Conservation (phyloP, 2,888 invertebrate species). For the Conchocele bisecta region DNA sequence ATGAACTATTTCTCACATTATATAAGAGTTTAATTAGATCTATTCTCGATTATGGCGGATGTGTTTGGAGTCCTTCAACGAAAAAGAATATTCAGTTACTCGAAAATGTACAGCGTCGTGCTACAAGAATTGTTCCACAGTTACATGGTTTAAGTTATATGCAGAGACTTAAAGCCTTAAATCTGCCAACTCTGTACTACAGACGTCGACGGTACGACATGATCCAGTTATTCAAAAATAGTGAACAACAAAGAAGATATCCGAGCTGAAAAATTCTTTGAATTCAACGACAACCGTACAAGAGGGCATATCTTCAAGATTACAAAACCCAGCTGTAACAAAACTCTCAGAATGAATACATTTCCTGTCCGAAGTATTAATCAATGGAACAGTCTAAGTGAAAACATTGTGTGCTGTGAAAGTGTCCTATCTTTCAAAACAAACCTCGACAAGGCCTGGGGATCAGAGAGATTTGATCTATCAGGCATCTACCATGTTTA, state of each 20-base stretch:
- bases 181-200: constrained; percentile 22
- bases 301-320: constrained; percentile 15
- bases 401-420: constrained; percentile 1
- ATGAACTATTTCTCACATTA: neutral
- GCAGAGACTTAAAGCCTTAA: constrained; percentile 17
- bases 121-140: constrained; percentile 21
- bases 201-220: constrained; percentile 21
- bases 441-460: too few relatives aligned
- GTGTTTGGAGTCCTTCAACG: constrained; percentile 7
- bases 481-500: too few relatives aligned
- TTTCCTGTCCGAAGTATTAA: constrained; percentile 3
- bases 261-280: neutral
- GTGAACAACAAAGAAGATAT: neutral
- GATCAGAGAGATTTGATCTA: constrained; percentile 3
- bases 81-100: constrained; percentile 19
- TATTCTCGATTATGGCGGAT: constrained; percentile 4
- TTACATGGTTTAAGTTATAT: constrained; percentile 2
- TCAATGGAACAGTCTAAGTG: constrained; percentile 4
- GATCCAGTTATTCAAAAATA: constrained; percentile 21
- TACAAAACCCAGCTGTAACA: neutral
- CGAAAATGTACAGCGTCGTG: constrained; percentile 10
- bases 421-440: neutral
- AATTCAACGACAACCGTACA: constrained; percentile 12
- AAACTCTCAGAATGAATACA: too few relatives aligned
- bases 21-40: neutral